Conservation (phyloP, 2,797 vertebrate genomes). For the Xenopus petersii region DNA sequence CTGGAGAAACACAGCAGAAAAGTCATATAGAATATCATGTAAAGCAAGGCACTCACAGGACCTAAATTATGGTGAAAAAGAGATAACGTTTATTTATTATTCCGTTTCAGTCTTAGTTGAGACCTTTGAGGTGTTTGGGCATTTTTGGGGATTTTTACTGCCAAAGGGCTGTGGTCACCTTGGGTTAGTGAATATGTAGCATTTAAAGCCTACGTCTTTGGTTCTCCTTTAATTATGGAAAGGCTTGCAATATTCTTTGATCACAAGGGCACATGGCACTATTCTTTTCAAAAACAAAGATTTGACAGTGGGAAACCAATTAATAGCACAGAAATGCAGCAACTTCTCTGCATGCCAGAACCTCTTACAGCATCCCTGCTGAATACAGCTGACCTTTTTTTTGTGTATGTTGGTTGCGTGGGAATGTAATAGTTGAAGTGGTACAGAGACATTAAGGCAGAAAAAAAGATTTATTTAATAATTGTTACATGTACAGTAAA, state of each 20-base stretch:
- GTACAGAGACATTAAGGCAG: background rate
- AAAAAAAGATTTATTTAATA: background rate
- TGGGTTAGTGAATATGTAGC: no score
- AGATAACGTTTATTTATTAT: no score
- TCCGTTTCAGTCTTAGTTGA: no score
- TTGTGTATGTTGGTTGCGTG: background rate
- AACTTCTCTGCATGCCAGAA: background rate
- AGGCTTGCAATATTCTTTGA: background rate
- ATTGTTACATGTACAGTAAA: background rate
- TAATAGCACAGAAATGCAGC: slow-evolving; percentile 6
- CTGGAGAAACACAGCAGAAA: no score
- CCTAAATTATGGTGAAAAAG: no score
- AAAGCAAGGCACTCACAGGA: no score
- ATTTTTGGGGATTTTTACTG: no score
- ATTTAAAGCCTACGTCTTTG: no score
- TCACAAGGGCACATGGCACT: background rate
- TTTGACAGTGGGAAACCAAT: slow-evolving; percentile 27
- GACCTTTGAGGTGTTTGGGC: no score
- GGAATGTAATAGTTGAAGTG: background rate
- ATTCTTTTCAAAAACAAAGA: slow-evolving; percentile 10
- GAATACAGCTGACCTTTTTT: background rate
- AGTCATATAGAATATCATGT: no score
- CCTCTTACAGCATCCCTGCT: background rate
- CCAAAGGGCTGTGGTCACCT: no score
- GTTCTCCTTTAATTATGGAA: background rate